Percentiles rank a stretch among this genome's conserved stretches.
Evolutionary conservation across 2,113 vertebrate genomes (phyloP).

Genomic region (Scartelaos histophorus): DNA sequence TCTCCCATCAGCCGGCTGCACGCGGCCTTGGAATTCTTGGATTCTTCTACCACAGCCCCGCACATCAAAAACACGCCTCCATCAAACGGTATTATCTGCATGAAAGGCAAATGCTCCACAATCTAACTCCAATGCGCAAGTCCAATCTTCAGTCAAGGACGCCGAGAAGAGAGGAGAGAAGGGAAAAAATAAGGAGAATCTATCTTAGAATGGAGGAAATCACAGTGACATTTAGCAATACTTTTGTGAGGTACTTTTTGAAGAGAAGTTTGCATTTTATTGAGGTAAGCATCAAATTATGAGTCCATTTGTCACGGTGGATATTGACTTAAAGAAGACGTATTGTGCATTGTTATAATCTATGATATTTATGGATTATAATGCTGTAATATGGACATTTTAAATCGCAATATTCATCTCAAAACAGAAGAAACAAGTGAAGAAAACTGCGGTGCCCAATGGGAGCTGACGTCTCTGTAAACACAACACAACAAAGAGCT

Average conservation of each 20-base stretch:
- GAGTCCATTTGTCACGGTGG: too few relatives aligned
- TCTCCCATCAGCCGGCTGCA: slow-evolving; percentile 80
- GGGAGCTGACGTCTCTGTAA: too few relatives aligned
- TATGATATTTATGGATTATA: too few relatives aligned
- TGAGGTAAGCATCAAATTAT: too few relatives aligned
- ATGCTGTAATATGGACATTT: too few relatives aligned
- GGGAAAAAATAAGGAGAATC: slow-evolving; percentile 39
- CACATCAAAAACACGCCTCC: slow-evolving; percentile 95
- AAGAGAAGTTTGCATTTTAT: too few relatives aligned
- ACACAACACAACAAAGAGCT: too few relatives aligned
- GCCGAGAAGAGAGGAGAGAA: slow-evolving; percentile 76
- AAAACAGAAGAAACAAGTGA: too few relatives aligned
- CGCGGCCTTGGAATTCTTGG: slow-evolving; percentile 73
- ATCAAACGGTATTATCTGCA: slow-evolving; percentile 98
- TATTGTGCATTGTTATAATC: too few relatives aligned
- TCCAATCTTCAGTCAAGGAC: slow-evolving; percentile 88
- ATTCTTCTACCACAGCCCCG: slow-evolving; percentile 89
- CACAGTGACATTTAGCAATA: background rate
- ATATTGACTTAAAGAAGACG: too few relatives aligned
- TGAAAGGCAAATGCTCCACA: slow-evolving; percentile 96
- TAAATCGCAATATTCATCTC: too few relatives aligned
- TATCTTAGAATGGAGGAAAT: background rate
- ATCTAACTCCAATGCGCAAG: slow-evolving; percentile 91
- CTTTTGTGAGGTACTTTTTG: background rate
- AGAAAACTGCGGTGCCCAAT: too few relatives aligned